These are phyloP conservation scores for Tetraodon nigroviridis DNA, from an alignment of 2,113 vertebrate genomes.

Conservation along the genomic window DNA sequence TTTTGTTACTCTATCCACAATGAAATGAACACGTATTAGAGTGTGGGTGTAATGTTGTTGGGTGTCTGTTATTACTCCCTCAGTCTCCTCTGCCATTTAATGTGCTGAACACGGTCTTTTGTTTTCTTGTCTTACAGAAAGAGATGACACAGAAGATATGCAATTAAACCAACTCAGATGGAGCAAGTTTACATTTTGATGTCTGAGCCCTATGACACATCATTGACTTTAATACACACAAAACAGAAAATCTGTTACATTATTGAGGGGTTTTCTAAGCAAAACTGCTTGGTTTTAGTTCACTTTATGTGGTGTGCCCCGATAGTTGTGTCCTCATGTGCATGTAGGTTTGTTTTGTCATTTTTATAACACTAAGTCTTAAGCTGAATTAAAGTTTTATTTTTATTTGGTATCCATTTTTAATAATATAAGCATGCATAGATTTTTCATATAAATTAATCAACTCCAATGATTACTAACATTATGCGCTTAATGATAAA, in stretches of 20 bases:
- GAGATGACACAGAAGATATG: constrained; percentile 93
- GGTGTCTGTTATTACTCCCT: too few species aligned
- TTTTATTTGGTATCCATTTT: constrained; percentile 26
- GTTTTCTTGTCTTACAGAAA: constrained; percentile 75
- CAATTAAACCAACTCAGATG: constrained; percentile 76
- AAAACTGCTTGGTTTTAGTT: constrained; percentile 11
- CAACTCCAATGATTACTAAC: too few species aligned
- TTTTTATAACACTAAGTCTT: constrained; percentile 22
- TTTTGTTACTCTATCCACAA: too few species aligned
- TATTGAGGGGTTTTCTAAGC: constrained; percentile 12
- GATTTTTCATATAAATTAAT: too few species aligned
- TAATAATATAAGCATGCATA: neutral
- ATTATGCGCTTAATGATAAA: too few species aligned
- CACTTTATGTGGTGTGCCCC: constrained; percentile 14
- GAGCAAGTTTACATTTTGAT: constrained; percentile 54
- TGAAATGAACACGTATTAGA: too few species aligned
- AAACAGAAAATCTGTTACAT: constrained; percentile 27
- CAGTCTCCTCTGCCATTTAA: neutral
- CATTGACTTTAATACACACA: constrained; percentile 33
- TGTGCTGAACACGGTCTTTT: constrained; percentile 18
- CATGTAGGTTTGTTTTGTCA: constrained; percentile 34
- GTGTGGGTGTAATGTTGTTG: too few species aligned
- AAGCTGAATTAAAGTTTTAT: constrained; percentile 22
- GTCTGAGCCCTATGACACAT: constrained; percentile 58
- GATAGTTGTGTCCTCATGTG: constrained; percentile 12